These are phyloP conservation scores for Archips xylosteana DNA, from an alignment of 2,888 invertebrate species.

Conservation along the genomic window DNA sequence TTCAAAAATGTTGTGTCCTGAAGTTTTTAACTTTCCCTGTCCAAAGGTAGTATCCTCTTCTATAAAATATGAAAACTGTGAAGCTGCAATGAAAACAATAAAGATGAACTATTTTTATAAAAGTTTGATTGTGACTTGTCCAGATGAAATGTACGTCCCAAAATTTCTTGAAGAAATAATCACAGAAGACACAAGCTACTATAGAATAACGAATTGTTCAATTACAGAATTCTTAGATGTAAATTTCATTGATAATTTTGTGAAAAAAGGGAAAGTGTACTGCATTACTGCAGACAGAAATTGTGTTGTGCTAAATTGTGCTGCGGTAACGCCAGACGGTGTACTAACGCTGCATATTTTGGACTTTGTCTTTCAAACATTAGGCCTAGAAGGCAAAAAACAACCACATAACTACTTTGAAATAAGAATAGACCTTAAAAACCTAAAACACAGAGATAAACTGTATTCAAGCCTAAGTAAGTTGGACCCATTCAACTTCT, in stretches of 20 bases:
- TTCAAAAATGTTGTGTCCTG: conserved; percentile 68
- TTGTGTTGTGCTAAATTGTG: conserved; percentile 72
- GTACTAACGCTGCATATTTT: conserved; percentile 64
- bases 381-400: conserved; percentile 74
- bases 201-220: conserved; percentile 62
- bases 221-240: conserved; percentile 66
- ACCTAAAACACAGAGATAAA: conserved; percentile 55
- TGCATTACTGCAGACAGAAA: conserved; percentile 66
- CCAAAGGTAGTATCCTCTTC: conserved; percentile 65
- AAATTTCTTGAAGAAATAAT: conserved; percentile 60
- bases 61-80: conserved; percentile 56
- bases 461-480: conserved; percentile 57
- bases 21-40: conserved; percentile 70
- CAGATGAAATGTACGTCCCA: conserved; percentile 70
- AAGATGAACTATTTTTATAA: conserved; percentile 70
- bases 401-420: conserved; percentile 67
- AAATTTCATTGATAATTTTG: conserved; percentile 70
- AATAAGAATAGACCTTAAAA: conserved; percentile 66
- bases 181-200: conserved; percentile 71
- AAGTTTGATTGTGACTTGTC: conserved; percentile 72
- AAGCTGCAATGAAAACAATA: conserved; percentile 55
- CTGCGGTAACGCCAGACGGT: conserved; percentile 72
- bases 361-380: conserved; percentile 70
- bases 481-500: conserved; percentile 65
- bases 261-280: conserved; percentile 66